phyloP scores from a whole-genome alignment of 2,888 invertebrate genomes.

The Drosophila nr. perissopoda region DNA sequence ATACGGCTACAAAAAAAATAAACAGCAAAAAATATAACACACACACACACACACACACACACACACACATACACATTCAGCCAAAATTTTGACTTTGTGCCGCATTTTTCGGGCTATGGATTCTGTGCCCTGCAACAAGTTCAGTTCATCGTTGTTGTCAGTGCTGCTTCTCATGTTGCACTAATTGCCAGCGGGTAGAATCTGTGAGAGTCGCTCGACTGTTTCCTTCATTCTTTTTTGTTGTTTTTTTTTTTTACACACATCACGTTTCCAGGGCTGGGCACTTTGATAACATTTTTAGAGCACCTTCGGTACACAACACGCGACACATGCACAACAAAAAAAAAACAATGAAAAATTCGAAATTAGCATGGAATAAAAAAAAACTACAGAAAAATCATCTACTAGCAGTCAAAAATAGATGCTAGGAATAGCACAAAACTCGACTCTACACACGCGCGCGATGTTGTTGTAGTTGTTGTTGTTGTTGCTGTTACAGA shows the following conservation, averaged over 20 bases:
- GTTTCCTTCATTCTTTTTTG: neutral
- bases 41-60: no score
- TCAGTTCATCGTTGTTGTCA: slow-evolving; percentile 2
- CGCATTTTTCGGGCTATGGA: slow-evolving; percentile 3
- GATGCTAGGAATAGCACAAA: slow-evolving; percentile 29
- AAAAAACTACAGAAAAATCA: slow-evolving; percentile 7
- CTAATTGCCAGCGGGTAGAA: slow-evolving; percentile 18
- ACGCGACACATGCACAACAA: slow-evolving; percentile 41
- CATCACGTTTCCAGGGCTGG: slow-evolving; percentile 44
- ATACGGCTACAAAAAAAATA: slow-evolving; percentile 3
- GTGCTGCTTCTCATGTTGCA: slow-evolving; percentile 18
- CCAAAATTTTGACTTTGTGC: slow-evolving; percentile 5
- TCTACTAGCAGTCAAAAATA: slow-evolving; percentile 18
- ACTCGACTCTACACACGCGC: slow-evolving; percentile 39
- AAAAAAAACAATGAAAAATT: slow-evolving; percentile 39
- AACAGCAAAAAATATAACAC: neutral
- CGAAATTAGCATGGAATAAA: slow-evolving; percentile 21
- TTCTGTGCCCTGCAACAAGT: slow-evolving; percentile 68
- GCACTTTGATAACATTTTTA: slow-evolving; percentile 63
- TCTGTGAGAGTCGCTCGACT: slow-evolving; percentile 3
- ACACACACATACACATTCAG: neutral
- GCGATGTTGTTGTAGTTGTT: slow-evolving; percentile 19
- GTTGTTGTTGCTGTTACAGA: slow-evolving; percentile 12
- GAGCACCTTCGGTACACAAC: slow-evolving; percentile 49
- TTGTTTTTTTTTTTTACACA: neutral